Evolutionary conservation across 2,888 invertebrate genomes (phyloP).

Genomic region (Trichacis sp.): DNA sequence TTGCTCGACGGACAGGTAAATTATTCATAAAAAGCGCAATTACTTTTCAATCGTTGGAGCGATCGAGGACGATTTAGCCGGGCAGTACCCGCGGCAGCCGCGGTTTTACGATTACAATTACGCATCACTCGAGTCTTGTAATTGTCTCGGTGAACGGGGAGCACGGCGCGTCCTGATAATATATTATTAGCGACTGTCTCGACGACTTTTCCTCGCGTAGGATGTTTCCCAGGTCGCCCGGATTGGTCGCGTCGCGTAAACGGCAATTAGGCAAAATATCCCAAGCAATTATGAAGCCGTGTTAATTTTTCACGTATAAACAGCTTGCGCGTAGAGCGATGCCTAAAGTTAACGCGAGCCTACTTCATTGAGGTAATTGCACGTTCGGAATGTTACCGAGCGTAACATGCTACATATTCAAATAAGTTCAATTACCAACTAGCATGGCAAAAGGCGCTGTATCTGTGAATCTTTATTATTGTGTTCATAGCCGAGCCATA

Average conservation of each 20-base stretch:
- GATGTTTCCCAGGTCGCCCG: conserved; percentile 6
- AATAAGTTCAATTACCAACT: conserved; percentile 40
- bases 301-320: conserved; percentile 26
- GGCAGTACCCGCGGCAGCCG: too few relatives aligned
- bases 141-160: conserved; percentile 27
- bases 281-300: conserved; percentile 25
- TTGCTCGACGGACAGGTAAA: too few relatives aligned
- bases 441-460: conserved; percentile 17
- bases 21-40: not conserved
- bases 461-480: conserved; percentile 42
- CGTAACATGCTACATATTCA: conserved; percentile 43
- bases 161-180: conserved; percentile 17
- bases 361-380: conserved; percentile 37
- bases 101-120: conserved; percentile 16
- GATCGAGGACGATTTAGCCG: not conserved
- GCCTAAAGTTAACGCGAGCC: conserved; percentile 25
- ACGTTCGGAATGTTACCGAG: conserved; percentile 24
- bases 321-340: conserved; percentile 23
- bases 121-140: conserved; percentile 20
- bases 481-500: conserved; percentile 34
- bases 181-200: conserved; percentile 27
- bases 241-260: conserved; percentile 17
- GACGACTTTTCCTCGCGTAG: conserved; percentile 26
- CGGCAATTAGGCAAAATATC: conserved; percentile 34
- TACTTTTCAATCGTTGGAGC: not conserved